These are phyloP conservation scores for Mactra quadrangularis DNA, from an alignment of 1,140 invertebrate genomes.

Conservation along the genomic window DNA sequence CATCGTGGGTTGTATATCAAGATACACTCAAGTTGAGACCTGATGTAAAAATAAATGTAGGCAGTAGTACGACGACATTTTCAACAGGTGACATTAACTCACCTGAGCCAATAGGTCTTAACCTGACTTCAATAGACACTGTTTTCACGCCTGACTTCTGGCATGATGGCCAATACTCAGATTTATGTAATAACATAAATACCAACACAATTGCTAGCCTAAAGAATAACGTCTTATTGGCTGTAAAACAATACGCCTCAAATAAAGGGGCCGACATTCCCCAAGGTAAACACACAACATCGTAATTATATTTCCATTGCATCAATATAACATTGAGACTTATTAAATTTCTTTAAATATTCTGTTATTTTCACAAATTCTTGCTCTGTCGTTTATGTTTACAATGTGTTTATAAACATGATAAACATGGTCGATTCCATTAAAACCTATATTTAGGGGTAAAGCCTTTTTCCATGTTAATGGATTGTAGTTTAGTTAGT, in stretches of 20 bases:
- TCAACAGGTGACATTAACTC: constrained; percentile 32
- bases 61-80: neutral
- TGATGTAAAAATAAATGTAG: neutral
- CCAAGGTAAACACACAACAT: too few species aligned
- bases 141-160: constrained; percentile 17
- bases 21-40: constrained; percentile 32
- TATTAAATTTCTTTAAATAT: too few species aligned
- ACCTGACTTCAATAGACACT: constrained; percentile 47
- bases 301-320: too few species aligned
- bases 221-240: neutral
- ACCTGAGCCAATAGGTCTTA: constrained; percentile 64
- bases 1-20: constrained; percentile 55
- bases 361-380: too few species aligned
- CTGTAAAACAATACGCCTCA: neutral
- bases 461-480: too few species aligned
- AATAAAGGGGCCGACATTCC: neutral
- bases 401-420: too few species aligned
- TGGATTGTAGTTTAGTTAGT: too few species aligned
- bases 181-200: neutral
- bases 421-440: too few species aligned
- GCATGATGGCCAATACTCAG: neutral
- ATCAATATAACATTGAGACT: too few species aligned
- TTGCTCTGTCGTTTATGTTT: too few species aligned
- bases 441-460: too few species aligned
- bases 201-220: neutral